A percentile compares a stretch with the other conserved stretches of the same genome.
Conservation (phyloP, 2,888 invertebrate species). For the Xestobium rufovillosum region DNA sequence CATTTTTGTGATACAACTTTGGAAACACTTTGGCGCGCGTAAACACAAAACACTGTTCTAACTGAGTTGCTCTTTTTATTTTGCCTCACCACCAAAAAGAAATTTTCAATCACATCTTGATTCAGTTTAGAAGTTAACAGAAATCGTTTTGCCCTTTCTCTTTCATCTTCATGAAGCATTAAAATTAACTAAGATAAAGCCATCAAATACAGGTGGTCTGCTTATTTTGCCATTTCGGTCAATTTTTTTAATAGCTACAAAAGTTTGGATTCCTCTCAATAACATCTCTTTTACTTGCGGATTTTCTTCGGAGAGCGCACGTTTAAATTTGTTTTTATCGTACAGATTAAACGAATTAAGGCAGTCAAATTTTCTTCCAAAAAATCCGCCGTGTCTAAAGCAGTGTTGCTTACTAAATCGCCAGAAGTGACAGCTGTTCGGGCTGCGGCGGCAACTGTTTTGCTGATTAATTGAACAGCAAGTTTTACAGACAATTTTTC, state of each 20-base stretch:
- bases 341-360: not conserved
- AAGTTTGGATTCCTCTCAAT: not conserved
- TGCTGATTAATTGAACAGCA: conserved; percentile 5
- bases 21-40: too few species aligned
- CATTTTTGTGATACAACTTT: too few species aligned
- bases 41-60: too few species aligned
- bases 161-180: not conserved
- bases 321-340: not conserved
- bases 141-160: not conserved
- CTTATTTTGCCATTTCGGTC: conserved; percentile 1
- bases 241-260: not conserved
- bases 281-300: conserved; percentile 1
- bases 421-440: not conserved
- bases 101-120: not conserved
- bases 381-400: conserved; percentile 7
- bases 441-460: conserved; percentile 3
- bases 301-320: not conserved
- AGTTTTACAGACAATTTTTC: conserved; percentile 5
- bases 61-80: too few species aligned
- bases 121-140: not conserved
- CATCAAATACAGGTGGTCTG: not conserved
- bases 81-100: too few species aligned
- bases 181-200: not conserved
- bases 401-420: conserved; percentile 2
- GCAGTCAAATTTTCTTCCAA: conserved; percentile 4